phyloP scores from a whole-genome alignment of 2,113 vertebrate species.

The Bagarius yarrelli region DNA sequence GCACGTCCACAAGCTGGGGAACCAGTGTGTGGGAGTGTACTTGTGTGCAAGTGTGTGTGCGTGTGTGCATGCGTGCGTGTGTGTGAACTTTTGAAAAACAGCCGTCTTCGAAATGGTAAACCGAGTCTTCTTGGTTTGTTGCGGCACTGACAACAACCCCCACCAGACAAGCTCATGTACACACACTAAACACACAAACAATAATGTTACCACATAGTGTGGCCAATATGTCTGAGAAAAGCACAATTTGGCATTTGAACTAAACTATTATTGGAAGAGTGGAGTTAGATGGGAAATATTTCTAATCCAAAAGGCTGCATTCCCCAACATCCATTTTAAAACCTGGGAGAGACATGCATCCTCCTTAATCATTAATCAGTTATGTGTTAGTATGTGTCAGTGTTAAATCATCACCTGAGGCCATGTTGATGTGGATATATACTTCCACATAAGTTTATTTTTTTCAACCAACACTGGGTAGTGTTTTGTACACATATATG shows the following conservation, averaged over 20 bases:
- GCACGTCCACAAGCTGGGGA: conserved; percentile 74
- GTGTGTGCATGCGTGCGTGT: conserved; percentile 20
- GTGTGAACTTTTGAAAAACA: conserved; percentile 69
- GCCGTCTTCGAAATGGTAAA: conserved; percentile 76
- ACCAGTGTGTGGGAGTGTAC: conserved; percentile 69
- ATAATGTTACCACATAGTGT: conserved; percentile 69
- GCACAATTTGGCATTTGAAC: conserved; percentile 75
- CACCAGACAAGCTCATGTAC: conserved; percentile 53
- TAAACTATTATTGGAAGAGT: conserved; percentile 69
- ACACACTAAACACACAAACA: conserved; percentile 60
- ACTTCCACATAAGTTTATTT: conserved; percentile 56
- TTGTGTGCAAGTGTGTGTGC: conserved; percentile 59
- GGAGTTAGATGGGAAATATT: conserved; percentile 65
- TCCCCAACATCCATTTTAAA: conserved; percentile 60
- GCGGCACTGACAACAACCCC: conserved; percentile 72
- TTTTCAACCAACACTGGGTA: conserved; percentile 37
- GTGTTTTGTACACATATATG: not conserved
- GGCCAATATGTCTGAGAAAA: conserved; percentile 75
- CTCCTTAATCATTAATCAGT: conserved; percentile 69
- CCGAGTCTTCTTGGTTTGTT: conserved; percentile 70
- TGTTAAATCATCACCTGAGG: conserved; percentile 62
- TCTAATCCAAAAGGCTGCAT: conserved; percentile 59
- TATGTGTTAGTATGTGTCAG: conserved; percentile 65
- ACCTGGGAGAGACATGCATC: conserved; percentile 64
- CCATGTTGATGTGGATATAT: conserved; percentile 59